A percentile compares a stretch with the other conserved stretches of the same genome.
These are phyloP conservation scores for Streptopelia turtur DNA, from an alignment of 2,797 vertebrate species.

Conservation along the genomic window DNA sequence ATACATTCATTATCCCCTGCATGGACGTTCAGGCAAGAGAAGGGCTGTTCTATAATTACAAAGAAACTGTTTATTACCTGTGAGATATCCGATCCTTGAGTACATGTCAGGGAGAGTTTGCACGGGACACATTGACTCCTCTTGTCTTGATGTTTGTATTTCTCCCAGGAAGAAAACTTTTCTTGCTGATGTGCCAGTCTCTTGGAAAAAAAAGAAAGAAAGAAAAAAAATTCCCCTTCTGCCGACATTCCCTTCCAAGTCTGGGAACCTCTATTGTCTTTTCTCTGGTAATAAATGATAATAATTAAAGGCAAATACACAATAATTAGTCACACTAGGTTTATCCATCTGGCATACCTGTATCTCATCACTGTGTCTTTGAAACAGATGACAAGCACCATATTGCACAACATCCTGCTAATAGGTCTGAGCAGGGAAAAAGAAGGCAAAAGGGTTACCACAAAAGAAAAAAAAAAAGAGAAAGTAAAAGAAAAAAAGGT, in stretches of 20 bases:
- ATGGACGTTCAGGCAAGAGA: not conserved
- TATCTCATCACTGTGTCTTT: conserved; percentile 82
- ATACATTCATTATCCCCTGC: not conserved
- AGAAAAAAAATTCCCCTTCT: conserved; percentile 64
- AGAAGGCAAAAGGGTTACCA: conserved; percentile 73
- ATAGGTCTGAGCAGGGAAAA: conserved; percentile 75
- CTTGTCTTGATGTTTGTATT: not conserved
- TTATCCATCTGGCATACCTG: conserved; percentile 91
- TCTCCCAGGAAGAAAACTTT: conserved; percentile 46
- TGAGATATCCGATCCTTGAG: not conserved
- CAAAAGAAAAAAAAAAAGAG: not conserved
- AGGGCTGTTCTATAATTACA: not conserved
- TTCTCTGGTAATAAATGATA: conserved; percentile 89
- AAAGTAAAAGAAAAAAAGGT: conserved; percentile 3
- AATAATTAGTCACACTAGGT: conserved; percentile 93
- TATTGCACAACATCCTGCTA: conserved; percentile 81
- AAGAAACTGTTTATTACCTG: conserved; percentile 43
- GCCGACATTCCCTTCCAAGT: conserved; percentile 75
- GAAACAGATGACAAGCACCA: conserved; percentile 84
- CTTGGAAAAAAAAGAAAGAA: not conserved
- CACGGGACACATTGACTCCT: not conserved
- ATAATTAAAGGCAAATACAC: conserved; percentile 92
- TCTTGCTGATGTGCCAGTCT: conserved; percentile 28
- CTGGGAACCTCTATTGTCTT: conserved; percentile 87
- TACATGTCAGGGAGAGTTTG: not conserved